Evolutionary conservation across 2,797 vertebrate genomes (phyloP), one percentile per base, ranked within the genome.

Genomic region (Clarias pachynema): DNA sequence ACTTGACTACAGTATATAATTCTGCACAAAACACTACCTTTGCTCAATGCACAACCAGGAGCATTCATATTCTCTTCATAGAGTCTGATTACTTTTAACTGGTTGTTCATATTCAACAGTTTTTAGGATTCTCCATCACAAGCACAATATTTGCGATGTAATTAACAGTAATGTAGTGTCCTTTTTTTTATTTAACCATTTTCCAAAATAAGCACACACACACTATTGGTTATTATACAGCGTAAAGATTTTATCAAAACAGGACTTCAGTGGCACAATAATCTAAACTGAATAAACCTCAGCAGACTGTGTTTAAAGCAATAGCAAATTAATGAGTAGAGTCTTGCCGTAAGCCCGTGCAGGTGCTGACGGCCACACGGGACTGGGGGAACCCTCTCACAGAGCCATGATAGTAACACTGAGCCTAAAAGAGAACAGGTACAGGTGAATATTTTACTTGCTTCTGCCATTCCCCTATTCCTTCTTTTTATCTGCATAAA

Each of bases 341-440:
- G 68, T 87, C 84, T 88, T 93, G 98, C 97, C 97, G 95, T 88
- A 98, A 93, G 9, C 97, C 96, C 0, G 93, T 84, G 75, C 97
- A 98, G 89, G 95, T 92, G 22, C 97, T 98, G 87, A 98, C 22
- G 4, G 92, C 96, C 88, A 93, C 97, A 89, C 96, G 93, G 82
- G 97, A 97, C 37, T 86, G 40, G 0, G 90, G 87, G 4, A 91
- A 93, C 1, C 95, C 96, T 79, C 0, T 85, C 7, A 95, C 93
- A 0, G 29, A 90, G 18, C 97, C 98, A 2, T 93, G 95, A 87
- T 98, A 98, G 90, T 96, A 97, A 91, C 97, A 98, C 82, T 95
- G 94, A 20, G 91, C 93, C 97, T 98, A 88, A 90, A 9, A 79
- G 29, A 73, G 59, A 65, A 73, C 62, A 85, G 65, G 31, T 49